Conservation (phyloP, 1,140 invertebrate species). For the Oncopeltus fasciatus region DNA sequence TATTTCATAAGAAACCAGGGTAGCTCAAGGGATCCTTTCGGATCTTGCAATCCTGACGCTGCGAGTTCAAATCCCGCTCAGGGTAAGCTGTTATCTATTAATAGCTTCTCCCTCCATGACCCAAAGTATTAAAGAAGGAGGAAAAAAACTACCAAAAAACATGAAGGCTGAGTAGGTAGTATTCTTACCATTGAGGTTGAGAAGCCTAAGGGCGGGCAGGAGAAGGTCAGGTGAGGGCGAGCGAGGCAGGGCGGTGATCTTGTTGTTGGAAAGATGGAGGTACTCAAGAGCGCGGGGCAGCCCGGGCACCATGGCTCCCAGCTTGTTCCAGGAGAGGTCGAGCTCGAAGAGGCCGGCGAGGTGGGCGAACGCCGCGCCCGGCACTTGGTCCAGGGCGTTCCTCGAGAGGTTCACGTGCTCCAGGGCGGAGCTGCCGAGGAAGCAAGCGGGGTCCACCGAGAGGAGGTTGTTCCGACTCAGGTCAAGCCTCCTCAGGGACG, state of each 20-base stretch:
- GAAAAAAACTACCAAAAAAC: no score
- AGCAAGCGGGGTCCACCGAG: constrained; percentile 53
- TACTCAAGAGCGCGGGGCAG: constrained; percentile 61
- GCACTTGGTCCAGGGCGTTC: constrained; percentile 26
- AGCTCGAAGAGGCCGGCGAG: constrained; percentile 59
- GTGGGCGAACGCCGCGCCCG: constrained; percentile 45
- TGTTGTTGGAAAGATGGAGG: constrained; percentile 57
- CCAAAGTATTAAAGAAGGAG: no score
- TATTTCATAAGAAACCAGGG: no score
- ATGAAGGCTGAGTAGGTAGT: no score
- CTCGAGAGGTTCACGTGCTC: constrained; percentile 39
- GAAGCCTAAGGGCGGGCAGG: constrained; percentile 48
- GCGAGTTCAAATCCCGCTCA: no score
- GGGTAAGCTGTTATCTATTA: no score
- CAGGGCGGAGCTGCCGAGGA: constrained; percentile 50
- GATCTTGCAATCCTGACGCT: no score
- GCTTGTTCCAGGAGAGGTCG: constrained; percentile 58
- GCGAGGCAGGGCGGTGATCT: constrained; percentile 47
- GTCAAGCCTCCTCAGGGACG: constrained; percentile 58
- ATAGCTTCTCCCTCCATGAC: no score
- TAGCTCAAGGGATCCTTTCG: no score
- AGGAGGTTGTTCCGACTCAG: constrained; percentile 60
- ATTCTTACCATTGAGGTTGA: constrained; percentile 48
- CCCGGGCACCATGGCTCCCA: constrained; percentile 45
- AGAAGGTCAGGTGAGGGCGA: constrained; percentile 47